Evolutionary conservation across 2,113 vertebrate species (phyloP).

Genomic region (Nothobranchius furzeri): DNA sequence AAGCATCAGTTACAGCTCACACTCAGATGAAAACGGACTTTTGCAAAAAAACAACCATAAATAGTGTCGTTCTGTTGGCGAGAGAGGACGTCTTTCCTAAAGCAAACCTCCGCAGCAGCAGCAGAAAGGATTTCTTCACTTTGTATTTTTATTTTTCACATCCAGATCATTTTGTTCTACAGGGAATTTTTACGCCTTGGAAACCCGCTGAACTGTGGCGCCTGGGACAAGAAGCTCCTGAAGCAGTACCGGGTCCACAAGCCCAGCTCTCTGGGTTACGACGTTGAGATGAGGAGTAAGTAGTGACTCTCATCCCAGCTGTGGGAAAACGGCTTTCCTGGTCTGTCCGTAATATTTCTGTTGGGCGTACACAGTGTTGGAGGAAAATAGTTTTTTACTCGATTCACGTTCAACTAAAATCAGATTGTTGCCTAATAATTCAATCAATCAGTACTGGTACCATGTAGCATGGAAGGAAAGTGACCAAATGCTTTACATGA

Average conservation of each 20-base stretch:
- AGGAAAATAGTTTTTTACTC: no score
- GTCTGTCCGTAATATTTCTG: no score
- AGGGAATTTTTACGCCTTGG: conserved; percentile 97
- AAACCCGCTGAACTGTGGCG: conserved; percentile 96
- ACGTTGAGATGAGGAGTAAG: conserved; percentile 95
- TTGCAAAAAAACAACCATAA: neutral
- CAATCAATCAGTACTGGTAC: no score
- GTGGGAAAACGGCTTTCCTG: no score
- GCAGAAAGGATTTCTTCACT: neutral
- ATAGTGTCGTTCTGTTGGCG: no score
- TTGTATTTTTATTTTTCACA: neutral
- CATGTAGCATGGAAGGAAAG: no score
- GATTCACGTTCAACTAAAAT: no score
- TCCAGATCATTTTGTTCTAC: neutral
- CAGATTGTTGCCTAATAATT: no score
- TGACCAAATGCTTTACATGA: no score
- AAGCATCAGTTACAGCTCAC: neutral
- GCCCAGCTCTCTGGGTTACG: conserved; percentile 93
- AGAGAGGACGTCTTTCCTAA: neutral
- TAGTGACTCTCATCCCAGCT: no score
- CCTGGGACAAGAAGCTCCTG: conserved; percentile 96
- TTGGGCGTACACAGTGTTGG: no score
- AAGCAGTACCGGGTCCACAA: conserved; percentile 97
- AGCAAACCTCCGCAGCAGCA: neutral
- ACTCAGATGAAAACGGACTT: neutral